Conservation (phyloP, 2,888 invertebrate species). For the Ichneumoninae sp. region DNA sequence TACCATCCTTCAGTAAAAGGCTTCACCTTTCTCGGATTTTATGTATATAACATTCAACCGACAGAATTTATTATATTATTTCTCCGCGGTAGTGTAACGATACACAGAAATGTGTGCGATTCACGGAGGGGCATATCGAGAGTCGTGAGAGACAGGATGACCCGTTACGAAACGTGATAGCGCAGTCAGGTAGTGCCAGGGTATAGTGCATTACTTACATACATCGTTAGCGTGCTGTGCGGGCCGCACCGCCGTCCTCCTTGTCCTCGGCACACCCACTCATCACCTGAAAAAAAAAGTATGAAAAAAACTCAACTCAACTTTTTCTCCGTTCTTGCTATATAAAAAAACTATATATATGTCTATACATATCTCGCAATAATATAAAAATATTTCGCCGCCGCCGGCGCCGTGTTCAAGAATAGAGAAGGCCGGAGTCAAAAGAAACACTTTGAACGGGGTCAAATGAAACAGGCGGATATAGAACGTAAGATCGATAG, state of each 20-base stretch:
- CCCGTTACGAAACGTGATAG: conserved; percentile 64
- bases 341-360: neutral
- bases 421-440: no score
- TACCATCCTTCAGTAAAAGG: conserved; percentile 30
- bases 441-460: no score
- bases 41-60: conserved; percentile 26
- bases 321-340: neutral
- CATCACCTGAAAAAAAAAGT: conserved; percentile 29
- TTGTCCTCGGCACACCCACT: conserved; percentile 66
- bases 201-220: conserved; percentile 28
- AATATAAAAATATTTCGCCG: no score
- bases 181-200: conserved; percentile 47
- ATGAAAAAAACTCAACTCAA: conserved; percentile 23
- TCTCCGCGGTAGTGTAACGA: conserved; percentile 34
- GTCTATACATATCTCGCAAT: neutral
- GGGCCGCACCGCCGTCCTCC: conserved; percentile 53
- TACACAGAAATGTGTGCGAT: conserved; percentile 34
- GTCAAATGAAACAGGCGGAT: no score
- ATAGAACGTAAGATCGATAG: no score
- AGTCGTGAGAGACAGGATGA: conserved; percentile 65
- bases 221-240: conserved; percentile 52
- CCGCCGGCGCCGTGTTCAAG: no score
- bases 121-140: conserved; percentile 56
- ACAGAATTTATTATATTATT: conserved; percentile 42
- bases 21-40: conserved; percentile 53